Evolutionary conservation across 2,888 invertebrate species (phyloP).

Genomic region (Hydropsyche betteni): DNA sequence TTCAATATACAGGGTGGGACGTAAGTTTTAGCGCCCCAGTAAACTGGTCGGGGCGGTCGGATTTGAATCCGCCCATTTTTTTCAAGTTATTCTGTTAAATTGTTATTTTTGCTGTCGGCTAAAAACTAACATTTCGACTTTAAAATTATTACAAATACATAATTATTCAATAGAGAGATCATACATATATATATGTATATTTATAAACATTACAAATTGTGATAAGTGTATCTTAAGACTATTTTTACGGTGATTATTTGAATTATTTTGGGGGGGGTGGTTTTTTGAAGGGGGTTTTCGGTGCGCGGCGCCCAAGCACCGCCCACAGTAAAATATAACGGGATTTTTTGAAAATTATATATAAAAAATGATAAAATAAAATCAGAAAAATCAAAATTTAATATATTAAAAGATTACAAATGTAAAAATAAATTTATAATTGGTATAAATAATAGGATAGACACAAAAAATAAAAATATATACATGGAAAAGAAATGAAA

Average conservation of each 20-base stretch:
- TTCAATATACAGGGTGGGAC: constrained; percentile 2
- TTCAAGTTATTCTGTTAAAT: too few relatives aligned
- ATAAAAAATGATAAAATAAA: constrained; percentile 21
- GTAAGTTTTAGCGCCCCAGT: constrained; percentile 28
- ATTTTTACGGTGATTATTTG: constrained; percentile 31
- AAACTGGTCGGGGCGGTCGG: constrained; percentile 39
- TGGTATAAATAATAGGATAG: constrained; percentile 11
- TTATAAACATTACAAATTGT: constrained; percentile 35
- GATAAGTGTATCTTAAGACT: constrained; percentile 23
- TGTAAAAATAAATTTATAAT: constrained; percentile 26
- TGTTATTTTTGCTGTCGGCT: not conserved
- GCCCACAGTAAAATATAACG: not conserved
- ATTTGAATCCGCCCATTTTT: constrained; percentile 37
- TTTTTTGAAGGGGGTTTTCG: too few relatives aligned
- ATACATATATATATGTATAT: not conserved
- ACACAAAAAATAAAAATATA: constrained; percentile 8
- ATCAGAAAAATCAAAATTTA: constrained; percentile 12
- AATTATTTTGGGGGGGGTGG: constrained; percentile 8
- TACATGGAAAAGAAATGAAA: constrained; percentile 35
- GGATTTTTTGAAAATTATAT: not conserved
- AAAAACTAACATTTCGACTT: constrained; percentile 37
- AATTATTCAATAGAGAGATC: constrained; percentile 1
- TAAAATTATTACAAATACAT: constrained; percentile 17
- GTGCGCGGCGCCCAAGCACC: too few relatives aligned
- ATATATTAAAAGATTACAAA: constrained; percentile 27